These are phyloP conservation scores for Papilio gigon DNA, from an alignment of 2,888 invertebrate species.

Conservation along the genomic window DNA sequence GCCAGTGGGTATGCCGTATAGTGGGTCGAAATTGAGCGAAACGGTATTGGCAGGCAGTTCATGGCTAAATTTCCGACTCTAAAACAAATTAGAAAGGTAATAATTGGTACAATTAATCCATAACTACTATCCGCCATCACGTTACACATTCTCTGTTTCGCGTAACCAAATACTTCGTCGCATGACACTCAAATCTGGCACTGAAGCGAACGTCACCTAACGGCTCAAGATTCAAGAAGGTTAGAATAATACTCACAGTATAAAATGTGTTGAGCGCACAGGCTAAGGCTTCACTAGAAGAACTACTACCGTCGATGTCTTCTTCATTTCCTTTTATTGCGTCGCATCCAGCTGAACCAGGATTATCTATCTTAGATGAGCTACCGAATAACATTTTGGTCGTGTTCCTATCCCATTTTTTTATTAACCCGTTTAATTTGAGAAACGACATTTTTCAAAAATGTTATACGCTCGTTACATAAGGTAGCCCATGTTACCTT, in stretches of 20 bases:
- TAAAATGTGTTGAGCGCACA: not conserved
- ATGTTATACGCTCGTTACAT: not conserved
- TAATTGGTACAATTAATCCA: not conserved
- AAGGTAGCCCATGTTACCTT: not conserved
- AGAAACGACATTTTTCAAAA: slow-evolving; percentile 11
- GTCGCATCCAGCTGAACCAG: not conserved
- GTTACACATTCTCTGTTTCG: not conserved
- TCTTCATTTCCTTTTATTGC: not conserved
- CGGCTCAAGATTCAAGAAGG: not conserved
- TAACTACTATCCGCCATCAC: not conserved
- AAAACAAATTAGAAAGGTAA: slow-evolving; percentile 43
- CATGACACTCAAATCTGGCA: too few species aligned
- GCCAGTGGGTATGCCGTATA: slow-evolving; percentile 57
- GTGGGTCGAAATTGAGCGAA: slow-evolving; percentile 50
- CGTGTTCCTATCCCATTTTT: not conserved
- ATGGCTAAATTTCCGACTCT: slow-evolving; percentile 61
- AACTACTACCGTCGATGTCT: not conserved
- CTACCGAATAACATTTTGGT: not conserved
- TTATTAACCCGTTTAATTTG: not conserved
- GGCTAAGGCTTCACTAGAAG: not conserved
- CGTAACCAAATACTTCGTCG: not conserved
- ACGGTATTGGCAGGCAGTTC: slow-evolving; percentile 50
- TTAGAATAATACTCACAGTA: not conserved
- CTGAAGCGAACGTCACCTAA: too few species aligned
- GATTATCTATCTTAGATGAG: not conserved